Evolutionary conservation across 2,888 invertebrate genomes (phyloP).

Genomic region (Drosophila emarginata): DNA sequence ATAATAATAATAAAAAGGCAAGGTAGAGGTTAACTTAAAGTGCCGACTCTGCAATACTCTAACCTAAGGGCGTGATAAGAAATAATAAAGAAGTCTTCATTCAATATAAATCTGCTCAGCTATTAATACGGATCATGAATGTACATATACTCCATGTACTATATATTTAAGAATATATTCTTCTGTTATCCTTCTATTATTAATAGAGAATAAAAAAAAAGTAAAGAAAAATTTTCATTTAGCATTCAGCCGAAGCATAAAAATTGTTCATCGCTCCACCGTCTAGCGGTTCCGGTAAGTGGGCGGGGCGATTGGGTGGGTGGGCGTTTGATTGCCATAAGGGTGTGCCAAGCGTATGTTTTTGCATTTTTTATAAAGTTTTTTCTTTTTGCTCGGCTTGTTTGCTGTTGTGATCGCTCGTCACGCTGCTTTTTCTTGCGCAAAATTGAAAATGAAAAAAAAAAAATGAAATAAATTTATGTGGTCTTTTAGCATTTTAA

Average conservation of each 20-base stretch:
- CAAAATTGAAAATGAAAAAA: slow-evolving; percentile 55
- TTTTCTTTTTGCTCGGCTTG: slow-evolving; percentile 19
- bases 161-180: neutral
- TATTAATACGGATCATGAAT: neutral
- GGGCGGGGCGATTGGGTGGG: no score
- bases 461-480: slow-evolving; percentile 65
- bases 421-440: slow-evolving; percentile 45
- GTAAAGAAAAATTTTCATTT: slow-evolving; percentile 1
- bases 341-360: slow-evolving; percentile 54
- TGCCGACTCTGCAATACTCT: neutral
- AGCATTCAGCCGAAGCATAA: neutral
- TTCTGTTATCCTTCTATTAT: neutral
- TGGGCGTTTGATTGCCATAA: slow-evolving; percentile 25
- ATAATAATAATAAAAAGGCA: neutral
- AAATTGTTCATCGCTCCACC: slow-evolving; percentile 10
- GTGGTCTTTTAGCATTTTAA: slow-evolving; percentile 66
- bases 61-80: neutral
- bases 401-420: slow-evolving; percentile 31
- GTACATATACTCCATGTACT: neutral
- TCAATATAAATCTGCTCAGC: neutral
- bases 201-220: neutral
- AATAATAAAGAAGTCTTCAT: neutral
- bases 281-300: slow-evolving; percentile 1
- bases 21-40: neutral
- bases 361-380: slow-evolving; percentile 64